phyloP scores from a whole-genome alignment of 2,113 vertebrate species.

The Macaca mulatta region DNA sequence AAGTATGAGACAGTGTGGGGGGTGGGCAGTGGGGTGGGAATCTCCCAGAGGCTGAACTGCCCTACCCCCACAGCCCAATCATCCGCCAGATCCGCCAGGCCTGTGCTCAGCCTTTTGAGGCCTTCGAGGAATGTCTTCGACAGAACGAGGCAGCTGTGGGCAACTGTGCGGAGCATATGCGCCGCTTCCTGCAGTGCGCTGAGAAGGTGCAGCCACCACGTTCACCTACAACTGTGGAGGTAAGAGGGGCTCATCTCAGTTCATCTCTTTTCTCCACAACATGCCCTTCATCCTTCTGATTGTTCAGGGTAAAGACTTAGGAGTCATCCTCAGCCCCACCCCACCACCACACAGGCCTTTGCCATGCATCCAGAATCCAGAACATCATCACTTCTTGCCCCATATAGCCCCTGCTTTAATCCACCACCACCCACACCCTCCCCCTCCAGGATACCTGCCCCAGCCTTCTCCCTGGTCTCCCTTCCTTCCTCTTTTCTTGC shows the following conservation, averaged over 20 bases:
- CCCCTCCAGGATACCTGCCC: neutral
- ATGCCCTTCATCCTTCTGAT: neutral
- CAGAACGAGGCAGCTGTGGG: conserved; percentile 85
- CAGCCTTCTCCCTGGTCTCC: neutral
- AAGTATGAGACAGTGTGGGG: neutral
- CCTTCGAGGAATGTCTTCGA: conserved; percentile 92
- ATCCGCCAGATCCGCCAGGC: conserved; percentile 91
- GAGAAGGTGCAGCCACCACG: conserved; percentile 87
- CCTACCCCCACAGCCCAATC: conserved; percentile 85
- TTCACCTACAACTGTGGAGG: conserved; percentile 11
- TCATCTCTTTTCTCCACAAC: neutral
- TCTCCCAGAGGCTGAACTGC: neutral
- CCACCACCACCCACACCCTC: neutral
- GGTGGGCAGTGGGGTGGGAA: neutral
- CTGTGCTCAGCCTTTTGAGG: conserved; percentile 88
- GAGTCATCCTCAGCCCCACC: neutral
- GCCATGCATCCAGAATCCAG: neutral
- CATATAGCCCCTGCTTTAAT: neutral
- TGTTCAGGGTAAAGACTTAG: neutral
- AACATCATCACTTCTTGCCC: neutral
- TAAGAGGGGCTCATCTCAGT: neutral
- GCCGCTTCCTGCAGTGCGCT: conserved; percentile 90
- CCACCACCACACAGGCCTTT: neutral
- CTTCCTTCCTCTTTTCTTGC: neutral
- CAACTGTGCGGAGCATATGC: conserved; percentile 87